phyloP scores from a whole-genome alignment of 53 echinoderm and acorn worm species.

The Henricia sp. region DNA sequence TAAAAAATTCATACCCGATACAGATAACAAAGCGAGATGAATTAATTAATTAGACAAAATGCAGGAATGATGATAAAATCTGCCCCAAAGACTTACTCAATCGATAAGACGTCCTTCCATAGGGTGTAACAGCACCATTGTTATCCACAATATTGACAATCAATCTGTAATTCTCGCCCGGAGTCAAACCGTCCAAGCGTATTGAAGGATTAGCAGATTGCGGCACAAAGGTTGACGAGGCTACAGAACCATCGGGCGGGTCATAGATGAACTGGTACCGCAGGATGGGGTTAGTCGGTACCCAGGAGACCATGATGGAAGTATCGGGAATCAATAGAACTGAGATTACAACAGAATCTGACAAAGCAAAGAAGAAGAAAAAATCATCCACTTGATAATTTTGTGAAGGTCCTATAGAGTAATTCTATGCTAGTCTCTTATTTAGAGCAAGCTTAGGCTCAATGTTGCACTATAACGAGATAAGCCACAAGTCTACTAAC shows the following conservation, averaged over 20 bases:
- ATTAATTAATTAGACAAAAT: too few relatives aligned
- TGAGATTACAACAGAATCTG: slow-evolving; percentile 40
- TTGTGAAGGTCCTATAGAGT: too few relatives aligned
- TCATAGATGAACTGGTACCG: slow-evolving; percentile 60
- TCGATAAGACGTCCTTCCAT: slow-evolving; percentile 40
- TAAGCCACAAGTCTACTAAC: too few relatives aligned
- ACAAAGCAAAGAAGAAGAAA: too few relatives aligned
- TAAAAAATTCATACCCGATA: too few relatives aligned
- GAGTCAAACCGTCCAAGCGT: slow-evolving; percentile 40
- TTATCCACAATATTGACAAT: slow-evolving; percentile 21
- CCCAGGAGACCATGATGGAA: slow-evolving; percentile 43
- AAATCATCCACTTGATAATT: too few relatives aligned
- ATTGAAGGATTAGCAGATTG: not conserved
- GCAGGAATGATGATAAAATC: too few relatives aligned
- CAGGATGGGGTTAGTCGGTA: slow-evolving; percentile 11
- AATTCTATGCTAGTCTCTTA: too few relatives aligned
- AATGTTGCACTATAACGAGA: too few relatives aligned
- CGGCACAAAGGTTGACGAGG: not conserved
- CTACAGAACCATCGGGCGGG: not conserved
- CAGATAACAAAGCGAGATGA: too few relatives aligned
- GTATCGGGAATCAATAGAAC: not conserved
- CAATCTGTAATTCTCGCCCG: slow-evolving; percentile 61
- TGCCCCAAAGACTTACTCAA: slow-evolving; percentile 68
- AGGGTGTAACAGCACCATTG: slow-evolving; percentile 7
- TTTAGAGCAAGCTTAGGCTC: too few relatives aligned